Evolutionary conservation across 2,797 vertebrate species (phyloP), one percentile per base, ranked within the genome.

Genomic region (Falco cherrug): DNA sequence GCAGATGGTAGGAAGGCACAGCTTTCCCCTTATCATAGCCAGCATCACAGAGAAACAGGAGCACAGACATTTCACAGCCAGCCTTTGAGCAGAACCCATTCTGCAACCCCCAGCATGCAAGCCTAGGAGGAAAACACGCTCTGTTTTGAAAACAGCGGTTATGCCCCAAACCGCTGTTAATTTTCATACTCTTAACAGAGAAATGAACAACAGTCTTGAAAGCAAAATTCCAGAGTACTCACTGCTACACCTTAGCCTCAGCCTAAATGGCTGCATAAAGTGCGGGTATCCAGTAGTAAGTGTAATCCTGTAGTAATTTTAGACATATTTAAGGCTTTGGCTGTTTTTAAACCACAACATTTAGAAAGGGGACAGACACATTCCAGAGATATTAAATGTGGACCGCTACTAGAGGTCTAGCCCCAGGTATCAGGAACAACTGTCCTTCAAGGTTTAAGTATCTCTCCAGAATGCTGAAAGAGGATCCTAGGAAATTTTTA

Each of bases 21-120:
- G 24, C 17, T 43, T 35, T 29, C 31, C 16, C 37, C 18, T 61
- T 17, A 12, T 11, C 53, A 14, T 0, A 28, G 21, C 9, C 45
- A 68, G 16, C 18, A 29, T 24, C 53, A 45, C 1, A 54, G 16
- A 48, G 37, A 82, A 5, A 35, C 0, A 0, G 73, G 3, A 65
- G 11, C 33, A 79, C 17, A 54, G 16, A 16, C 7, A 6, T 39
- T 51, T 54, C 26, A 26, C 11, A 13, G n/a, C 2, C 39, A 28
- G 0, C 11, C 29, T 59, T n/a, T 48, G 60, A 81, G 26, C 21
- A 73, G 48, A 83, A 22, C 26, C n/a, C 16, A 11, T 39, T 71
- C 25, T 71, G 41, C 74, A 75, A 37, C 50, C 2, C 19, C 12
- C n/a, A 59, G 11, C 50, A 37, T 1, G 3, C 2, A 45, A 64